A percentile compares a stretch with the other conserved stretches of the same genome.
These are phyloP conservation scores for Montipora capitata DNA, from an alignment of 92 coral and sea anemone species.

Conservation along the genomic window DNA sequence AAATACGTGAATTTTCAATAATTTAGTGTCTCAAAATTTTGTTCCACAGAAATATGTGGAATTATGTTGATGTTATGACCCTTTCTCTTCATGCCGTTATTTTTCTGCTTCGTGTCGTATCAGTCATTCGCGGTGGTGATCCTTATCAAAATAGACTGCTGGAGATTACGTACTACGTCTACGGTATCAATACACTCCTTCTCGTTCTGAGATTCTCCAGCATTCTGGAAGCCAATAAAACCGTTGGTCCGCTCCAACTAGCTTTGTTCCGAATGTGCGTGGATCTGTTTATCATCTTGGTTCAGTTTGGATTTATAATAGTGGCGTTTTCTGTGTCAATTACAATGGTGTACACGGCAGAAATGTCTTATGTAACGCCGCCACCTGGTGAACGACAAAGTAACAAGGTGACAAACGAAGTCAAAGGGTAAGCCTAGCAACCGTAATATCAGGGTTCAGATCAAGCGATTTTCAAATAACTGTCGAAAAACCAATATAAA, in stretches of 20 bases:
- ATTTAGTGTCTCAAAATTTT: too few relatives aligned
- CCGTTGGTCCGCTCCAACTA: slow-evolving; percentile 45
- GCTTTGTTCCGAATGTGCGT: slow-evolving; percentile 49
- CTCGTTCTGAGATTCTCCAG: slow-evolving; percentile 42
- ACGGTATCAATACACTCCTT: slow-evolving; percentile 29
- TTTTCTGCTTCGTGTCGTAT: slow-evolving; percentile 12
- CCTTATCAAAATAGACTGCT: slow-evolving; percentile 26
- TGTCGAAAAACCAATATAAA: too few relatives aligned
- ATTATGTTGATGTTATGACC: slow-evolving; percentile 32
- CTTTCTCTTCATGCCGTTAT: slow-evolving; percentile 12
- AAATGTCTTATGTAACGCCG: slow-evolving; percentile 35
- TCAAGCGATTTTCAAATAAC: too few relatives aligned
- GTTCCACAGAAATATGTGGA: slow-evolving; percentile 29
- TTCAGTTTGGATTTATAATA: slow-evolving; percentile 32
- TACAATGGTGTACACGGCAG: slow-evolving; percentile 35
- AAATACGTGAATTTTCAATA: too few relatives aligned
- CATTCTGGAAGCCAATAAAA: slow-evolving; percentile 37
- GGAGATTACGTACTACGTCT: neutral
- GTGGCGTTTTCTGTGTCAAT: slow-evolving; percentile 42
- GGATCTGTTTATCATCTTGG: slow-evolving; percentile 30
- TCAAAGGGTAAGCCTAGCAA: neutral
- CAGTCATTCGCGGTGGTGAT: slow-evolving; percentile 22
- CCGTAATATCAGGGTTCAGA: too few relatives aligned
- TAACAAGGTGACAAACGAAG: neutral
- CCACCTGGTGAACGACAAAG: neutral